Base-by-base conservation (phyloP, 2,113 vertebrate species). In the Ceyx melanurus region DNA sequence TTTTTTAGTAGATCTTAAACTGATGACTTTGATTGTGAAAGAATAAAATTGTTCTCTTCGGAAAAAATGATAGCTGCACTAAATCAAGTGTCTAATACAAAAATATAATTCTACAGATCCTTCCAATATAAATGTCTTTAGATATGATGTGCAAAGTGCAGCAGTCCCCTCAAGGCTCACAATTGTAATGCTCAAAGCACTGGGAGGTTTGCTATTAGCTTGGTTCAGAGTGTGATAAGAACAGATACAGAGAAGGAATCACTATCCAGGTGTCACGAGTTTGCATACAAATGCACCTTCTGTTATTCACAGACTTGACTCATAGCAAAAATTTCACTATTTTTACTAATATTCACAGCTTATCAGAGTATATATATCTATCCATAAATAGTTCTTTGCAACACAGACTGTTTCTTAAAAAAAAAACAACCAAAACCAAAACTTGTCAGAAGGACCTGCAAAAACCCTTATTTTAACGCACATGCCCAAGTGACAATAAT, bases 1-100 rank as follows among this genome's bases (percentile, higher is more conserved):
- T 82, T 95, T 93, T 89, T 96, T 60, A 89, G 74, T 60, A 61
- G 22, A 92, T 89, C 71, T 80, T 92, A 85, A 87, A 82, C 71
- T 70, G 14, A 70, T 89, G 18, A 86, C 31, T 89, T 79, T 74
- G 66, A 90, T 64, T 87, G 64, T 31, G n/a, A 77, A 92, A 82
- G 42, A 86, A 92, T 80, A 74, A 89, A 92, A 74, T 70, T 66
- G 18, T 91, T 88, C 75, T 74, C n/a, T 56, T 94, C 72, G 82
- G 43, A 35, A 89, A 68, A 96, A 96, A 80, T 80, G 13, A 88
- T 31, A 85, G 72, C 43, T 46, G 31, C 53, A 64, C 10, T 85
- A 91, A 91, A 92, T 96, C 84, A 80, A 89, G 10, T 57, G 35
- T 92, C 78, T 82, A 84, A 74, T 53, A 64, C 58, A 94, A 89